phyloP scores from a whole-genome alignment of 2,113 vertebrate genomes.

The Choloepus hoffmanni region DNA sequence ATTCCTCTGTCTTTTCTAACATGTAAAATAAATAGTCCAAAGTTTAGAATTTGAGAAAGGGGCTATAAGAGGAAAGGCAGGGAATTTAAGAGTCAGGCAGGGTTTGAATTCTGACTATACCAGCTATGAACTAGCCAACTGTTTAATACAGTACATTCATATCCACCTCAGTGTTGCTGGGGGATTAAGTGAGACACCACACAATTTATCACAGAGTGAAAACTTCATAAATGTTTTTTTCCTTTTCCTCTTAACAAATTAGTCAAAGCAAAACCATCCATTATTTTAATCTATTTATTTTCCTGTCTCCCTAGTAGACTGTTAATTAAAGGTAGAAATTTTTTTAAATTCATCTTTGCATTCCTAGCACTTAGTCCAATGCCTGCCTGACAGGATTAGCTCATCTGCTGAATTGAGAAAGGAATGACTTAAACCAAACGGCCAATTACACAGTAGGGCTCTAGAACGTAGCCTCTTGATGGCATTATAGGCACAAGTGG shows the following conservation, averaged over 20 bases:
- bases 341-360: not conserved
- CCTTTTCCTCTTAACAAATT: not conserved
- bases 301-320: not conserved
- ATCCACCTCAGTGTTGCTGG: not conserved
- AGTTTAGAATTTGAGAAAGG: not conserved
- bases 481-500: fast-evolving
- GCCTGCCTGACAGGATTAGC: not conserved
- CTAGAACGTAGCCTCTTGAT: fast-evolving
- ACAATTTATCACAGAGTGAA: not conserved
- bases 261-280: constrained; percentile 43
- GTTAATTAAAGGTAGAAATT: not conserved
- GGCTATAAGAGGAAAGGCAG: not conserved
- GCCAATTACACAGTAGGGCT: not conserved
- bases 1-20: constrained; percentile 5
- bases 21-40: not conserved
- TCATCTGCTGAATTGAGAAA: not conserved
- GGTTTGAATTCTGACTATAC: not conserved
- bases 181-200: not conserved
- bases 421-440: not conserved
- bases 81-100: not conserved
- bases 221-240: not conserved
- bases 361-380: not conserved
- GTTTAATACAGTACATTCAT: not conserved
- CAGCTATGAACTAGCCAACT: not conserved
- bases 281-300: constrained; percentile 8